Percentiles rank a stretch among this genome's conserved stretches.
Evolutionary conservation across 2,888 invertebrate species (phyloP).

Genomic region (Tethea ocularis): DNA sequence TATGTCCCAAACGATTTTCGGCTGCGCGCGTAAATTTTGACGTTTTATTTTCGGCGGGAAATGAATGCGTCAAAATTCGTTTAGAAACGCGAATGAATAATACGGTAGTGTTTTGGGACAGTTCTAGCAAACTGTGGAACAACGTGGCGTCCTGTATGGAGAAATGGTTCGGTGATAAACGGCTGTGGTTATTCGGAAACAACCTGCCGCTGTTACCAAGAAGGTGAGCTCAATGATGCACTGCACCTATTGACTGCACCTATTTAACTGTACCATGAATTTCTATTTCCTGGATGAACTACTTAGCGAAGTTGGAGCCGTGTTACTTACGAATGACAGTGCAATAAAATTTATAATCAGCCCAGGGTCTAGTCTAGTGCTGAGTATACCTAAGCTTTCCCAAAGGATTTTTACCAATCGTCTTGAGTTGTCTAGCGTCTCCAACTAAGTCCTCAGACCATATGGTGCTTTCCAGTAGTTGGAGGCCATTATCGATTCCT

Average conservation of each 20-base stretch:
- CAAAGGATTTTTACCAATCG: no score
- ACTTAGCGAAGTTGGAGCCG: no score
- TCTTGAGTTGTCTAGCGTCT: no score
- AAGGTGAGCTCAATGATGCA: conserved; percentile 83
- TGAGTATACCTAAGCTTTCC: no score
- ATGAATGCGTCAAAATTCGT: conserved; percentile 48
- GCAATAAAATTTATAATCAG: no score
- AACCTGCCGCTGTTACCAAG: conserved; percentile 93
- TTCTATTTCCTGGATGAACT: no score
- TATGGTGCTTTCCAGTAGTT: no score
- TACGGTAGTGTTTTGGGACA: conserved; percentile 45
- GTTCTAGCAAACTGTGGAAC: conserved; percentile 71
- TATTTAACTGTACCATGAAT: not conserved
- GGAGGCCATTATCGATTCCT: no score
- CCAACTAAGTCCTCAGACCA: no score
- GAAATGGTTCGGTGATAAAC: conserved; percentile 96
- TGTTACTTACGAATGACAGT: no score
- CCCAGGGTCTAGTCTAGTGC: no score
- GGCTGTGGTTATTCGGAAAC: conserved; percentile 95
- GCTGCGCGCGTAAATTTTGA: conserved; percentile 43
- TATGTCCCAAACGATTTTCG: conserved; percentile 9
- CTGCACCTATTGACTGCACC: not conserved
- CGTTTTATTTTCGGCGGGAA: conserved; percentile 58
- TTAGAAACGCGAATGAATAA: conserved; percentile 71
- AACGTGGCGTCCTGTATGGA: conserved; percentile 89